These are phyloP conservation scores for Coluber constrictor DNA, from an alignment of 2,797 vertebrate genomes.

Conservation along the genomic window DNA sequence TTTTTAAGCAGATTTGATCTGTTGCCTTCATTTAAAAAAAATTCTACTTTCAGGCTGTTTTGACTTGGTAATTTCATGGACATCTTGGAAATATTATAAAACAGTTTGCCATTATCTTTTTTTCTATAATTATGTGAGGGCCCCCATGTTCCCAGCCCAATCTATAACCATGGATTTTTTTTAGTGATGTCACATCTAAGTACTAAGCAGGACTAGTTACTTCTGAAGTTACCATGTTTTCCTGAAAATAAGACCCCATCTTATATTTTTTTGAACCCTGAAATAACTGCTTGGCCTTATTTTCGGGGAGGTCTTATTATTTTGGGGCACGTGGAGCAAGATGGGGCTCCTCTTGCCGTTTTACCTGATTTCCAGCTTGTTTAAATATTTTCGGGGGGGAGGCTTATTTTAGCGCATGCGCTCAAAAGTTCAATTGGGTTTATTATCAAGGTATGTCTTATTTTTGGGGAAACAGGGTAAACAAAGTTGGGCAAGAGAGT, in stretches of 20 bases:
- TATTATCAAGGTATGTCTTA: no score
- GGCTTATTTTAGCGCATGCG: no score
- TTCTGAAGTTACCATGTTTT: neutral
- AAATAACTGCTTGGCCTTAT: no score
- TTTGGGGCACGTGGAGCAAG: no score
- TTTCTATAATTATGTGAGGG: neutral
- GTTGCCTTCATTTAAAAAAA: neutral
- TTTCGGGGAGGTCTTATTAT: no score
- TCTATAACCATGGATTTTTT: neutral
- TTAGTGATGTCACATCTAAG: neutral
- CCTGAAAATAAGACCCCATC: no score
- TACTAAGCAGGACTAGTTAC: neutral
- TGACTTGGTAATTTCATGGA: neutral
- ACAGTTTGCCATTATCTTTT: neutral
- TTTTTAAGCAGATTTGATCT: neutral
- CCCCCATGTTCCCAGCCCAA: neutral
- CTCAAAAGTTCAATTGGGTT: no score
- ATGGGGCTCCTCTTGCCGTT: no score
- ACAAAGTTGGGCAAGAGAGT: neutral
- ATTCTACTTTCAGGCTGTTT: neutral
- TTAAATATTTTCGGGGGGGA: no score
- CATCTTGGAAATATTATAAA: neutral
- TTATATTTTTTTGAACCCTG: no score
- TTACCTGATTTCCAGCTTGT: no score
- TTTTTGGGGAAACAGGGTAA: neutral